Evolutionary conservation across 2,888 invertebrate species (phyloP).

Genomic region (Papilio gigon): DNA sequence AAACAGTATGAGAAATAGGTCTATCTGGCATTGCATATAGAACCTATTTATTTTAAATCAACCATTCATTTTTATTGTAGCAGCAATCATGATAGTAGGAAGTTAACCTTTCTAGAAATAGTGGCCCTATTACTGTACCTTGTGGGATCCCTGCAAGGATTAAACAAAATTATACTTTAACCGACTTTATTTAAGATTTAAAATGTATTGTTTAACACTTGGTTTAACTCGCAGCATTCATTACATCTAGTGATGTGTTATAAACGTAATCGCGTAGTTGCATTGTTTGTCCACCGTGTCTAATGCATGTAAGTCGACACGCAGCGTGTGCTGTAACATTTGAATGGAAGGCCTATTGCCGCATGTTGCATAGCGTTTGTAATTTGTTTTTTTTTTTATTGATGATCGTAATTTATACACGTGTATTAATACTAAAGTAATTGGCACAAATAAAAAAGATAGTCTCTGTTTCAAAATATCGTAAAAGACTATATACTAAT

Average conservation of each 20-base stretch:
- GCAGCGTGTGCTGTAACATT: slow-evolving; percentile 1
- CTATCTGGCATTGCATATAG: slow-evolving; percentile 10
- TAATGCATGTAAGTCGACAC: slow-evolving; percentile 21
- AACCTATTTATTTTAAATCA: slow-evolving; percentile 7
- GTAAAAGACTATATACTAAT: neutral
- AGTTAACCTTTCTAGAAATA: slow-evolving; percentile 27
- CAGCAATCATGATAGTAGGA: slow-evolving; percentile 19
- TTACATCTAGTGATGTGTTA: slow-evolving; percentile 11
- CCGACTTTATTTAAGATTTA: neutral
- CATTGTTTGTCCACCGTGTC: slow-evolving; percentile 10
- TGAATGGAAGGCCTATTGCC: neutral
- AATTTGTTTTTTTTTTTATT: slow-evolving; percentile 13
- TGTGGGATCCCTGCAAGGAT: neutral
- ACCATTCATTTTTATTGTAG: slow-evolving; percentile 13
- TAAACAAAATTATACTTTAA: neutral
- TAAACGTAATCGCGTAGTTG: slow-evolving; percentile 4
- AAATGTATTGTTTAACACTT: neutral
- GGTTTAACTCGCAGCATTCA: neutral
- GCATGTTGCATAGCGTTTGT: slow-evolving; percentile 1
- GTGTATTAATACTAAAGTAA: neutral
- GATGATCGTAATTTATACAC: neutral
- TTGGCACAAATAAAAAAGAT: neutral
- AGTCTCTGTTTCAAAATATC: too few relatives aligned
- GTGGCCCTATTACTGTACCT: slow-evolving; percentile 23
- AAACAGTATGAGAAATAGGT: too few relatives aligned